A percentile compares a stretch with the other conserved stretches of the same genome.
phyloP scores from a whole-genome alignment of 2,888 invertebrate genomes.

The Folsomia candida region DNA sequence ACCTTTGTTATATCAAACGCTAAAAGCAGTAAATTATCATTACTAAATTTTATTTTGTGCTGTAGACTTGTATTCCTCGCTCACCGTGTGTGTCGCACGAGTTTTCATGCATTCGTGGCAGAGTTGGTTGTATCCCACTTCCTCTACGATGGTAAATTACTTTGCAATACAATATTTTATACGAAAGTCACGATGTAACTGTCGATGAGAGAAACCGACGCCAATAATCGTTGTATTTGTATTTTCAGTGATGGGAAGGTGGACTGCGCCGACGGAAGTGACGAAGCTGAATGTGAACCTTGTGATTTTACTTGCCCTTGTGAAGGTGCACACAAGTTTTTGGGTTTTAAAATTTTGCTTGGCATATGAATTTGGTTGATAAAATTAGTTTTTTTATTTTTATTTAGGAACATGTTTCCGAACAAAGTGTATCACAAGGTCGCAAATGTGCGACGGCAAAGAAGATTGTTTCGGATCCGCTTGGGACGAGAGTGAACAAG shows the following conservation, averaged over 20 bases:
- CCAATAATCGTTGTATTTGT: too few relatives aligned
- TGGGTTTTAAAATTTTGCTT: too few relatives aligned
- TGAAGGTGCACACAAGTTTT: too few relatives aligned
- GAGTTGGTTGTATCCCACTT: constrained; percentile 64
- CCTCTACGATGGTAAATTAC: constrained; percentile 66
- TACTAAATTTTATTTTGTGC: too few relatives aligned
- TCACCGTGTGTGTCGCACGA: constrained; percentile 44
- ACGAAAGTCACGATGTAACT: too few relatives aligned
- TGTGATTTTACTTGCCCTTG: constrained; percentile 39
- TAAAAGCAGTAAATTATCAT: not conserved
- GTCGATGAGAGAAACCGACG: too few relatives aligned
- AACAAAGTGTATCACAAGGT: constrained; percentile 29
- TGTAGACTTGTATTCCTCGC: constrained; percentile 27
- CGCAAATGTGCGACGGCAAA: constrained; percentile 36
- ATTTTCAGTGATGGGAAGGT: constrained; percentile 75
- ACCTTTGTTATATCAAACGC: not conserved
- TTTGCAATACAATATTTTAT: too few relatives aligned
- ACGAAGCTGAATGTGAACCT: constrained; percentile 61
- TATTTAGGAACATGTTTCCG: constrained; percentile 21
- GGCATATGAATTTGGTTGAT: too few relatives aligned
- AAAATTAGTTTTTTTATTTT: not conserved
- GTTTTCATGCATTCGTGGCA: constrained; percentile 43
- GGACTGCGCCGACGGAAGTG: constrained; percentile 77
- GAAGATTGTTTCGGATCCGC: constrained; percentile 31
- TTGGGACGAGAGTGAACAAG: constrained; percentile 37